These are phyloP conservation scores for Bombus waltoni DNA, from an alignment of 1,140 invertebrate species.

Conservation along the genomic window DNA sequence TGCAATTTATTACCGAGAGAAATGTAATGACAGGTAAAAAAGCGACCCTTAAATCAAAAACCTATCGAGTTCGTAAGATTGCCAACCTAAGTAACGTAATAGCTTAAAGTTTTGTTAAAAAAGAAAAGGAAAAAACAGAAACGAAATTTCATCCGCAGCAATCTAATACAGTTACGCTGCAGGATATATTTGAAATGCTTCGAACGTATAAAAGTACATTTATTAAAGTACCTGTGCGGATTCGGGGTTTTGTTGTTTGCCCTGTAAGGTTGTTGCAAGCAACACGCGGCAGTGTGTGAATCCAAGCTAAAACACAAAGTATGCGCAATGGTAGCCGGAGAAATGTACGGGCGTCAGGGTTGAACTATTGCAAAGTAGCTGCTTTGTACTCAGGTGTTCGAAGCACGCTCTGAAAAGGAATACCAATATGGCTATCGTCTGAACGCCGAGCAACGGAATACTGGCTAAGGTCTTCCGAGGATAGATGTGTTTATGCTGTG, in stretches of 20 bases:
- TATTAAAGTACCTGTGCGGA: not conserved
- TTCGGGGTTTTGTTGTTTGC: not conserved
- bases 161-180: too few relatives aligned
- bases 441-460: conserved; percentile 11
- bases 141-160: too few relatives aligned
- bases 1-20: too few relatives aligned
- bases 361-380: conserved; percentile 33
- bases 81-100: too few relatives aligned
- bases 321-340: not conserved
- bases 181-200: too few relatives aligned
- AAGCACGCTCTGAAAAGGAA: conserved; percentile 24
- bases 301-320: not conserved
- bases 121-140: too few relatives aligned
- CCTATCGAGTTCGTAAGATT: too few relatives aligned
- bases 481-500: conserved; percentile 1
- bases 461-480: not conserved
- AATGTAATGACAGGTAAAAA: too few relatives aligned
- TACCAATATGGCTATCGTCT: conserved; percentile 32
- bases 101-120: too few relatives aligned
- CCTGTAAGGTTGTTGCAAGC: not conserved
- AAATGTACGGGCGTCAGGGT: not conserved
- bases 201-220: too few relatives aligned
- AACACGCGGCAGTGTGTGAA: not conserved
- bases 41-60: too few relatives aligned
- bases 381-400: conserved; percentile 35